phyloP scores from a whole-genome alignment of 2,888 invertebrate species.

The Rhabditoides inermis region DNA sequence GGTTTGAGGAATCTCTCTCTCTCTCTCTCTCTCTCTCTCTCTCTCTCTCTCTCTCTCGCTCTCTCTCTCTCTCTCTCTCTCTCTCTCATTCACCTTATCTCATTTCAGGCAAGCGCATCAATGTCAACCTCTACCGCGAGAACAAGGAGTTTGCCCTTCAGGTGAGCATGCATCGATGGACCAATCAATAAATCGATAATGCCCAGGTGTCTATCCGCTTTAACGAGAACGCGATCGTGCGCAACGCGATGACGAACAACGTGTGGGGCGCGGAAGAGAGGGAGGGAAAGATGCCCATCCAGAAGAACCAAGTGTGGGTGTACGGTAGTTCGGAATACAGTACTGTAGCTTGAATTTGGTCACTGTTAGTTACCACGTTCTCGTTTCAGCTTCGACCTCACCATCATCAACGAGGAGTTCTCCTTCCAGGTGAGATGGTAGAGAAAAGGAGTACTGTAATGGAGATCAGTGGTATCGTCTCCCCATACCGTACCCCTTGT shows the following conservation, averaged over 20 bases:
- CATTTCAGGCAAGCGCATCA: constrained; percentile 42
- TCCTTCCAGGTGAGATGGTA: constrained; percentile 45
- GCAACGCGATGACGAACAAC: constrained; percentile 45
- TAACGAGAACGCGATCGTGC: constrained; percentile 48
- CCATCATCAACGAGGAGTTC: constrained; percentile 50
- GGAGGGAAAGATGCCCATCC: constrained; percentile 45
- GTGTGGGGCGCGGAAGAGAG: constrained; percentile 51
- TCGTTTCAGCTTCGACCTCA: constrained; percentile 44
- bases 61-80: neutral
- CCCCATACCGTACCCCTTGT: too few relatives aligned
- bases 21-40: neutral
- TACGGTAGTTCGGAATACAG: neutral
- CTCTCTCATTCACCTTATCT: neutral
- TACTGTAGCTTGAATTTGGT: neutral
- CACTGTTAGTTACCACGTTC: neutral
- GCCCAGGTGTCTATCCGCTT: constrained; percentile 45
- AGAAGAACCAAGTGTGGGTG: constrained; percentile 41
- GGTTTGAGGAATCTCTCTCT: constrained; percentile 11
- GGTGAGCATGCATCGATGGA: constrained; percentile 9
- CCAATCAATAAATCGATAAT: neutral
- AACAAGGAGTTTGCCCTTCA: constrained; percentile 49
- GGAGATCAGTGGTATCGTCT: too few relatives aligned
- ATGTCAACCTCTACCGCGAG: constrained; percentile 47
- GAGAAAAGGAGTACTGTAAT: too few relatives aligned
- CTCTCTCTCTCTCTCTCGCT: neutral